Conservation (phyloP, 2,888 invertebrate species). For the Dusona sp. region DNA sequence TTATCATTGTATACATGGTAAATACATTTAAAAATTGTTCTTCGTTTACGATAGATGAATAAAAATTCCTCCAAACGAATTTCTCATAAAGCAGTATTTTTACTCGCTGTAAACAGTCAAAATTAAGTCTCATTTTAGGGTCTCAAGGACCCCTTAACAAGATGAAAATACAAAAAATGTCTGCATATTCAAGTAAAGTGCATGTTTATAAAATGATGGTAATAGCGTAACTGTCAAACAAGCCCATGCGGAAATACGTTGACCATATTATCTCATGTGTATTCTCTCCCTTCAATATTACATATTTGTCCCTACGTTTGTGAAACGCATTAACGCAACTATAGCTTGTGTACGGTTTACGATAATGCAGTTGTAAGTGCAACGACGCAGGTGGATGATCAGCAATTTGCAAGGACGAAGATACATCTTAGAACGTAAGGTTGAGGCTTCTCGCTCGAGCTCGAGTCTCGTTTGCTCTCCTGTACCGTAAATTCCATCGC, state of each 20-base stretch:
- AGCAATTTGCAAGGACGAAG: slow-evolving; percentile 24
- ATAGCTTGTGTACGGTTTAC: background rate
- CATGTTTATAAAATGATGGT: too few species aligned
- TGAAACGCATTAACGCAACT: background rate
- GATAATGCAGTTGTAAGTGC: slow-evolving; percentile 20
- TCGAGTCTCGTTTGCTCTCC: slow-evolving; percentile 18
- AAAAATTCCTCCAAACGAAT: too few species aligned
- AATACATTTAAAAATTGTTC: too few species aligned
- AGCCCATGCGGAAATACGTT: background rate
- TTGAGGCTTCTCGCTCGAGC: slow-evolving; percentile 4
- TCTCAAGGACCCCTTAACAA: too few species aligned
- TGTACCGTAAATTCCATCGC: slow-evolving; percentile 75
- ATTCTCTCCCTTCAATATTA: background rate
- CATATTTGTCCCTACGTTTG: slow-evolving; percentile 1
- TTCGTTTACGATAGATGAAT: too few species aligned
- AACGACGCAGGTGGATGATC: slow-evolving; percentile 36
- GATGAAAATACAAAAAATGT: too few species aligned
- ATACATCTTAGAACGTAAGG: slow-evolving; percentile 14
- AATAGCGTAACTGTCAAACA: background rate
- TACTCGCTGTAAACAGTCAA: too few species aligned
- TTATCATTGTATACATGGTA: too few species aligned
- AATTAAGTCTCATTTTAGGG: too few species aligned
- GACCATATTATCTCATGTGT: background rate
- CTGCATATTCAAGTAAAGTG: too few species aligned
- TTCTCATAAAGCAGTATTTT: too few species aligned